phyloP scores from a whole-genome alignment of 1,140 invertebrate species.

The Oedothorax gibbosus region DNA sequence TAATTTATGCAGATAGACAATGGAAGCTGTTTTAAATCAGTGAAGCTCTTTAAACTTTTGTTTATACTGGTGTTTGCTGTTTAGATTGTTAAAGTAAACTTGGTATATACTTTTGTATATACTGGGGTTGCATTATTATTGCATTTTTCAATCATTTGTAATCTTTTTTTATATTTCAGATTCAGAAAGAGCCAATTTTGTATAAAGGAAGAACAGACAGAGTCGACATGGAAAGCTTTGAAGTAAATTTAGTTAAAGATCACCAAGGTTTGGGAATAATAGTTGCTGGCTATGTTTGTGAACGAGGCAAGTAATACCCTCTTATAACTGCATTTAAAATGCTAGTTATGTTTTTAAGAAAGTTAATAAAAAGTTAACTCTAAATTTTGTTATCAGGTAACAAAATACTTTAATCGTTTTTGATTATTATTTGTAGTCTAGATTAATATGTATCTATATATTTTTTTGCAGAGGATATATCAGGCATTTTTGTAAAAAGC shows the following conservation, averaged over 20 bases:
- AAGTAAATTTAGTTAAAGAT: slow-evolving; percentile 94
- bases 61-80: no score
- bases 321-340: background rate
- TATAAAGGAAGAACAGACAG: slow-evolving; percentile 70
- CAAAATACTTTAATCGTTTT: no score
- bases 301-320: slow-evolving; percentile 75
- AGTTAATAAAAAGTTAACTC: no score
- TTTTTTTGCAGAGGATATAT: slow-evolving; percentile 84
- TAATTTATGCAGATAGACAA: no score
- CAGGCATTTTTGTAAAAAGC: slow-evolving; percentile 99
- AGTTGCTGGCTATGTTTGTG: slow-evolving; percentile 95
- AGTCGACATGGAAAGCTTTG: slow-evolving; percentile 94
- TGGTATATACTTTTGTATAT: background rate
- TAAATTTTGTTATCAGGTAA: no score
- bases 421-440: no score
- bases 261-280: slow-evolving; percentile 96
- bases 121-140: background rate
- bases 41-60: no score
- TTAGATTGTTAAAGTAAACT: no score
- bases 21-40: no score
- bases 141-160: no score
- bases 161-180: background rate
- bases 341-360: no score
- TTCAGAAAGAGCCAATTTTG: slow-evolving; percentile 30
- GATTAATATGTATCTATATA: no score